Base-by-base conservation (phyloP, 2,888 invertebrate species). In the Erebia epiphron region DNA sequence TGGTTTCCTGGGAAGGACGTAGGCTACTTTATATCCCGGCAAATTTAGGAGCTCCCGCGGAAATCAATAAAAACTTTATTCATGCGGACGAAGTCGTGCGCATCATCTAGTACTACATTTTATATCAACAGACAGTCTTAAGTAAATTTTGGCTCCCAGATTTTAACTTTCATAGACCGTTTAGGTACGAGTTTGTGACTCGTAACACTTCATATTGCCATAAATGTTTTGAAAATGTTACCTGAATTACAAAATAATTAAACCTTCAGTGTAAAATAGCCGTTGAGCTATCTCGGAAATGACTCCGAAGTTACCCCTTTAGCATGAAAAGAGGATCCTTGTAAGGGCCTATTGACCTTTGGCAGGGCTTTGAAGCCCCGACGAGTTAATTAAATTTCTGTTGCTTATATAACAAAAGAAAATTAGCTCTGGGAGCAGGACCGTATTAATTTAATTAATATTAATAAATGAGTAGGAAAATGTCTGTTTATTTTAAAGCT, bases 341-440 rank as follows among this genome's bases (percentile, higher is more conserved):
- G 72, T 70, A 77, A 81, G 80, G 78, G 78, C 83, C 82, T 83
- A 86, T 87, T 88, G 89, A 86, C 88, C 89, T 84, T 83, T 79
- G 82, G 82, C 82, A 79, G 79, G 76, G 83, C 86, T 89, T 90
- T 89, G 85, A 88, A 88, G 86, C 56, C 67, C 63, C 67, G 83
- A 82, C 80, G 83, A 84, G 84, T 89, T 91, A 91, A 90, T 91
- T 90, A 89, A 91, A 90, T 89, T 87, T 90, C 85, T 84, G 80
- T 80, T 87, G 86, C 83, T 86, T 86, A 87, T 80, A 88, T 88
- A 86, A 89, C 83, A 88, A 88, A 67, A 87, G 82, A 81, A 85
- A 73, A 73, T 73, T 73, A 69, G 68, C 52, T 18, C 49, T 61
- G 35, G 21, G 61, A 18, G 26, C 49, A 52, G 67, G 49, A 57